A percentile compares a stretch with the other conserved stretches of the same genome.
phyloP scores from a whole-genome alignment of 2,113 vertebrate species.

The Cynopterus brachyotis region DNA sequence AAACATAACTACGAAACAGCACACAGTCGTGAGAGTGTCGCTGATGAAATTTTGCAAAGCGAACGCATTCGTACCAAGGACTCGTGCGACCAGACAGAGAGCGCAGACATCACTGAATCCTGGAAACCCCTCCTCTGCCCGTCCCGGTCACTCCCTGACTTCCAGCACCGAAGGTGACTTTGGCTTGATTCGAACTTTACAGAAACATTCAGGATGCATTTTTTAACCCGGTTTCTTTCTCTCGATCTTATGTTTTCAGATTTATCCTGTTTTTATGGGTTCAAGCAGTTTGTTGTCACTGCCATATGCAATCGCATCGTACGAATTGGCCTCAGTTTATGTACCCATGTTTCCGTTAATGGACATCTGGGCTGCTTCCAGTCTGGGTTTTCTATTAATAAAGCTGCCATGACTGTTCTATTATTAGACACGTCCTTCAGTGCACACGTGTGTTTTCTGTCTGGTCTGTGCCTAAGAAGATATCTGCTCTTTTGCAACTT shows the following conservation, averaged over 20 bases:
- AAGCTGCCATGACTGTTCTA: background rate
- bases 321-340: background rate
- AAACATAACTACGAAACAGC: background rate
- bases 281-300: background rate
- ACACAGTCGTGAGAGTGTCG: background rate
- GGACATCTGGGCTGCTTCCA: background rate
- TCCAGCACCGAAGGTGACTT: background rate
- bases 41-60: background rate
- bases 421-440: background rate
- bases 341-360: background rate
- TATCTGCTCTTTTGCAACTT: background rate
- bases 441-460: background rate
- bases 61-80: background rate
- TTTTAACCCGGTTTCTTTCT: background rate
- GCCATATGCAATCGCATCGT: background rate
- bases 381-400: background rate
- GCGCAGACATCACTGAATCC: too few relatives aligned
- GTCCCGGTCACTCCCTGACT: background rate
- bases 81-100: background rate
- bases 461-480: background rate
- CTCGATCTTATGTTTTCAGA: background rate
- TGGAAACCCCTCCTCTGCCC: background rate
- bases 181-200: background rate
- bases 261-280: background rate
- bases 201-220: background rate